phyloP scores from a whole-genome alignment of 2,797 vertebrate species.

The Tamandua tetradactyla region DNA sequence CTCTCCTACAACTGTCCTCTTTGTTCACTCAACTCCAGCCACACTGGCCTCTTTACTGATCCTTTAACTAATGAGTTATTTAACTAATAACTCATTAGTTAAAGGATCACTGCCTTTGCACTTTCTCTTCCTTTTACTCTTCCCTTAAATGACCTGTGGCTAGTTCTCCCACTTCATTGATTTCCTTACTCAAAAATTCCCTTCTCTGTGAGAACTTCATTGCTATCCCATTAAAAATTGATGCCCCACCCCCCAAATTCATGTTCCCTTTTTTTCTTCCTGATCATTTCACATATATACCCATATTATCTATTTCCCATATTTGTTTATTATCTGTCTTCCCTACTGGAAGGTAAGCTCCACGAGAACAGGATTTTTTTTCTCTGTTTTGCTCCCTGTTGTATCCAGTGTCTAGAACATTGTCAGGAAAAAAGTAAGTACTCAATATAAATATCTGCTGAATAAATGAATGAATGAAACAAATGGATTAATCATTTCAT shows the following conservation, averaged over 20 bases:
- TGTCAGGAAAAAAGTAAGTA: neutral
- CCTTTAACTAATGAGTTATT: neutral
- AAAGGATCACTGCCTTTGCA: neutral
- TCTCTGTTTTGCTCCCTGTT: neutral
- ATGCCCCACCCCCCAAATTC: neutral
- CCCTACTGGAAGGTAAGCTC: neutral
- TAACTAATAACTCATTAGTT: too few relatives aligned
- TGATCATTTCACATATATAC: neutral
- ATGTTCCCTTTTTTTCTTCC: neutral
- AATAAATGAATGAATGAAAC: neutral
- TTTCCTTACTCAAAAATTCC: neutral
- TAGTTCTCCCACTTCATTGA: neutral
- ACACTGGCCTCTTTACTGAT: neutral
- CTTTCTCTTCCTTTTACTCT: neutral
- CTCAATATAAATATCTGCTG: neutral
- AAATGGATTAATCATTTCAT: neutral
- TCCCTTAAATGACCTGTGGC: neutral
- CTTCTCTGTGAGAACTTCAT: neutral
- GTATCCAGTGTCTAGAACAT: neutral
- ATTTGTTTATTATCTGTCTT: constrained; percentile 4
- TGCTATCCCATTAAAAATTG: neutral
- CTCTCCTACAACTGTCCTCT: neutral
- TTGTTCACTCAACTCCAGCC: neutral
- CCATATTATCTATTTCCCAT: neutral
- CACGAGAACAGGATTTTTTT: neutral